Base-by-base conservation (phyloP, 2,113 vertebrate genomes). In the Sebastes fasciatus region DNA sequence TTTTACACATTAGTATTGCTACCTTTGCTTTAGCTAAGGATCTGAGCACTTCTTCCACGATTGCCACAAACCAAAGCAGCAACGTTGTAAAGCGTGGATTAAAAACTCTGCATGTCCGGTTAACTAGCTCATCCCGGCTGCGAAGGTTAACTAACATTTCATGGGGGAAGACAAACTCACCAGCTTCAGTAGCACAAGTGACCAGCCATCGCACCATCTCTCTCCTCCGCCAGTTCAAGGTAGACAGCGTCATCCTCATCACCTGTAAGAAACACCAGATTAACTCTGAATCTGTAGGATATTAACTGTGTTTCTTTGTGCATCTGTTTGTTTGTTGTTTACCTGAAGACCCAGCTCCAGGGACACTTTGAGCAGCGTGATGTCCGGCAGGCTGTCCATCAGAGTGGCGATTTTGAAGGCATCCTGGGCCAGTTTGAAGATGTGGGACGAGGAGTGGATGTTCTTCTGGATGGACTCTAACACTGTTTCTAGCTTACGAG, bases 261-360 rank as follows among this genome's bases (percentile, higher is more conserved):
- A 93, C 92, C 92, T 93, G 63, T 2, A 8, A 8, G 12, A 66
- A 19, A 62, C 40, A 16, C 0, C 0, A 16, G 4, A 6, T 85
- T 34, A 79, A 58, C 23, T 52, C 23, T 0, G 34, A 7, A 11
- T 60, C 46, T 13, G n/a, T 7, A 4, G 2, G 2, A 23, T 6
- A 4, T 4, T 49, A 51, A 8, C 9, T 21, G 11, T 13, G 4
- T 2, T 3, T 4, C 1, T 7, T 1, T 49, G 10, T 21, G 14
- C 21, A 1, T 19, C 14, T 43, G 9, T 26, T 63, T 68, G 16
- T 40, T 61, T 51, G 34, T 40, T 7, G 17, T 46, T 61, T 83
- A 92, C 92, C 91, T 93, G 92, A 42, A 93, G 92, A 62, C 92
- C 92, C 86, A 93, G 88, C 92, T 93, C 92, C 88, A 93, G 88